Base-by-base conservation (phyloP, 2,888 invertebrate species). In the Meteorus colon region DNA sequence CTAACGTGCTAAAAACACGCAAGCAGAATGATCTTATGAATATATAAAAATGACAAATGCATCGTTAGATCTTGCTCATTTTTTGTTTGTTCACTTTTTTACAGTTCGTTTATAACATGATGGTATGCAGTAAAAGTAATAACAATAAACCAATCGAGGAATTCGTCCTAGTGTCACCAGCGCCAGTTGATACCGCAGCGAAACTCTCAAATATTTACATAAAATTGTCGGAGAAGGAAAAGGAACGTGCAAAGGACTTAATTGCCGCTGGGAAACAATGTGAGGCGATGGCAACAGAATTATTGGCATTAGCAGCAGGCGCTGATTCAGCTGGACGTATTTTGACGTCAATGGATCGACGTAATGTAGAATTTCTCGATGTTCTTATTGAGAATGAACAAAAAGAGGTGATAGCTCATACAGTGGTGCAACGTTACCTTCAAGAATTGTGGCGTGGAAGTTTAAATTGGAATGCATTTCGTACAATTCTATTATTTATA, bases 321-420 rank as follows among this genome's bases (percentile, higher is more conserved):
- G 95, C 96, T 0, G 97, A 98, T 90, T 98, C 97, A 4, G 97
- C 99, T 1, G 98, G 98, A 0, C 93, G 96, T 84, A 95, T 99
- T 78, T 92, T 99, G 59, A 97, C 98, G 73, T 97, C 99, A 67
- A 96, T 97, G 69, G 99, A 99, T 89, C 94, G 96, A 81, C 92
- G 97, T 76, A 98, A 97, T 87, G 95, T 97, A 27, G 98, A 98
- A 86, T 97, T 98, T 90, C 92, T 98, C 79, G 98, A 99, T 89
- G 97, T 98, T 0, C 92, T 99, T 62, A 99, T 99, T 83, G 99
- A 99, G 90, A 98, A 98, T 88, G 99, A 99, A 89, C 99, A 99
- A 89, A 99, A 98, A 89, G 98, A 98, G 91, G 96, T 96, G 83
- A 98, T 98, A 78, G 97, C 98, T 0, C 98, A 98, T 89, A 98